A percentile compares a stretch with the other conserved stretches of the same genome.
Conservation (phyloP, 2,113 vertebrate genomes). For the Corythornis vintsioides region DNA sequence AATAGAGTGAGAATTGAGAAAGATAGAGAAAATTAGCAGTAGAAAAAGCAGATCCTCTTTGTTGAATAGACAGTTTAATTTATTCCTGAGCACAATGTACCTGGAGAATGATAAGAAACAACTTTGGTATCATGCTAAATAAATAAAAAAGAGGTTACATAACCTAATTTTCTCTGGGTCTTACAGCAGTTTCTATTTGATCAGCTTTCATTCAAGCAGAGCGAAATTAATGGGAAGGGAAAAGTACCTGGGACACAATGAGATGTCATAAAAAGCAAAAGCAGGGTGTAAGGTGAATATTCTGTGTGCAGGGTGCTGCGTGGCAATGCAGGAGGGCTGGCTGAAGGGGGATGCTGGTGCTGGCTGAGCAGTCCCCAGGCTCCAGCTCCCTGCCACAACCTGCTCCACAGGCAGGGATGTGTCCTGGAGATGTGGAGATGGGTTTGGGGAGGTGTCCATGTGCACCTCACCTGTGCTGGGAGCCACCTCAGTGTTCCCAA, state of each 20-base stretch:
- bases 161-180: constrained; percentile 38
- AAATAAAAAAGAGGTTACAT: constrained; percentile 58
- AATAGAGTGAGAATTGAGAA: constrained; percentile 50
- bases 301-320: not conserved
- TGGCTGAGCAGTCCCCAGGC: too few relatives aligned
- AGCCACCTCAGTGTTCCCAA: not conserved
- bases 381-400: not conserved
- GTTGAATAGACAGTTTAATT: constrained; percentile 59
- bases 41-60: constrained; percentile 25
- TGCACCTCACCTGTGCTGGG: accelerated
- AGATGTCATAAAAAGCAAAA: not conserved
- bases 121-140: constrained; percentile 47
- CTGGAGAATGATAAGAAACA: constrained; percentile 62
- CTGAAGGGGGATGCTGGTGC: not conserved
- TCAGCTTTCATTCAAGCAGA: constrained; percentile 10
- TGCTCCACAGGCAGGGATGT: too few relatives aligned
- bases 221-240: not conserved
- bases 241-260: not conserved
- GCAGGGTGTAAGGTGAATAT: not conserved
- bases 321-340: not conserved
- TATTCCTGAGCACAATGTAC: constrained; percentile 53
- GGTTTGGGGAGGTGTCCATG: accelerated
- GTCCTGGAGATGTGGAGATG: not conserved
- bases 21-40: constrained; percentile 49
- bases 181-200: constrained; percentile 36